phyloP scores from a whole-genome alignment of 2,888 invertebrate species.

The Patella ulyssiponensis region DNA sequence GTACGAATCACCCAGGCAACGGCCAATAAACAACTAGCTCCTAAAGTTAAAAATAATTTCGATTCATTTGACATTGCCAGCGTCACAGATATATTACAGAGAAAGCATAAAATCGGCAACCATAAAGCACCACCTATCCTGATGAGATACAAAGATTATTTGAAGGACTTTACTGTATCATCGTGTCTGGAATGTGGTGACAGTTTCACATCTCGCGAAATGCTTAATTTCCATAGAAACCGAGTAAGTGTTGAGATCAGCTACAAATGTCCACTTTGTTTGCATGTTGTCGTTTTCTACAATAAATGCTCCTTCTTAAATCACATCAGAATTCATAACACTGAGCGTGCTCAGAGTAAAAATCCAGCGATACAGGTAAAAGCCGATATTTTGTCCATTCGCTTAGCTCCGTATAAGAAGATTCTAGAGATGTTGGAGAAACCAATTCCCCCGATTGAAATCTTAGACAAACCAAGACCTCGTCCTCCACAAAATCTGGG shows the following conservation, averaged over 20 bases:
- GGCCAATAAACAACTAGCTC: background rate
- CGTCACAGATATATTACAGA: conserved; percentile 51
- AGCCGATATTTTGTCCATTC: conserved; percentile 48
- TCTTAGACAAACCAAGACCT: no score
- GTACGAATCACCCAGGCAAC: background rate
- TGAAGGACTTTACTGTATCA: conserved; percentile 21
- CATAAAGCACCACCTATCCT: conserved; percentile 42
- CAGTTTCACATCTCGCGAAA: conserved; percentile 60
- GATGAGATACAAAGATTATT: conserved; percentile 27
- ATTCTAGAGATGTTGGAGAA: conserved; percentile 13
- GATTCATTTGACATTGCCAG: conserved; percentile 45
- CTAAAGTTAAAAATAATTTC: conserved; percentile 36
- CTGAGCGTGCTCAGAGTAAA: conserved; percentile 32
- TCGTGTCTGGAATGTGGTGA: conserved; percentile 66
- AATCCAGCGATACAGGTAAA: conserved; percentile 50
- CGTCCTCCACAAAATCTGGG: conserved; percentile 15
- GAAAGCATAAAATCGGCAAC: conserved; percentile 50
- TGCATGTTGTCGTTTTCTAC: conserved; percentile 57
- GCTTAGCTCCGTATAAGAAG: conserved; percentile 18
- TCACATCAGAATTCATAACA: conserved; percentile 64
- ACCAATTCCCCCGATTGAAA: background rate
- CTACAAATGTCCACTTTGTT: conserved; percentile 67
- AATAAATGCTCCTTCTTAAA: conserved; percentile 68
- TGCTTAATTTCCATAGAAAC: conserved; percentile 60
- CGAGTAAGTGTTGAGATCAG: conserved; percentile 65